Evolutionary conservation across 2,888 invertebrate species (phyloP).

Genomic region (Germaria angustata): DNA sequence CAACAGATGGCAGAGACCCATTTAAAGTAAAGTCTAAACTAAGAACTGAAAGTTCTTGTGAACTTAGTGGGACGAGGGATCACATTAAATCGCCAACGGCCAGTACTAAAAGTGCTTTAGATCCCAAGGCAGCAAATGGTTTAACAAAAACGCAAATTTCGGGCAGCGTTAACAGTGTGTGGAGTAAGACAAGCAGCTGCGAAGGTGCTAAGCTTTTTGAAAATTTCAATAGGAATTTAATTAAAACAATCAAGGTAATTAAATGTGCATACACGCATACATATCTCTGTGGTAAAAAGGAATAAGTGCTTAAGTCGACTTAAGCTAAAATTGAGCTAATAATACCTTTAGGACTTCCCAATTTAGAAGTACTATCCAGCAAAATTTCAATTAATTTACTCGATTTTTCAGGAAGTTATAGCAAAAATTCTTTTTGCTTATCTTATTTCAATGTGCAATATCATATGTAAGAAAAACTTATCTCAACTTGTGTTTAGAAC

Average conservation of each 20-base stretch:
- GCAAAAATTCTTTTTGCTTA: too few species aligned
- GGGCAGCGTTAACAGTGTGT: slow-evolving; percentile 79
- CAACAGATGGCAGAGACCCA: slow-evolving; percentile 25
- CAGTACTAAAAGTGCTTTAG: slow-evolving; percentile 65
- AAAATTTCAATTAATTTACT: too few species aligned
- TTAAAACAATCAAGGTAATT: slow-evolving; percentile 80
- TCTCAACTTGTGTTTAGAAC: too few species aligned
- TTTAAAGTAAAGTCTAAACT: slow-evolving; percentile 53
- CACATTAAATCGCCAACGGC: slow-evolving; percentile 66
- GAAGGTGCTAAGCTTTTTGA: slow-evolving; percentile 80
- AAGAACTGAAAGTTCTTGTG: slow-evolving; percentile 63
- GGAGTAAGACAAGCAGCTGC: slow-evolving; percentile 80
- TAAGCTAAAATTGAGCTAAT: too few species aligned
- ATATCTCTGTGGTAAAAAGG: too few species aligned
- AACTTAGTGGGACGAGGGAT: slow-evolving; percentile 32
- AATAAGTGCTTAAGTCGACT: too few species aligned
- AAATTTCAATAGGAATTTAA: slow-evolving; percentile 79
- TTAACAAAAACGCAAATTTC: slow-evolving; percentile 74
- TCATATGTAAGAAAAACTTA: too few species aligned
- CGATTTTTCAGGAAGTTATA: too few species aligned
- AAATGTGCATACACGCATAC: too few species aligned
- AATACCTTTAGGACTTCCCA: too few species aligned
- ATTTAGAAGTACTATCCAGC: too few species aligned
- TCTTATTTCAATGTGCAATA: too few species aligned
- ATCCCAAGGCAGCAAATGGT: slow-evolving; percentile 51